These are phyloP conservation scores for Brachionus plicatilis DNA, from an alignment of 1,140 invertebrate species.

Conservation along the genomic window DNA sequence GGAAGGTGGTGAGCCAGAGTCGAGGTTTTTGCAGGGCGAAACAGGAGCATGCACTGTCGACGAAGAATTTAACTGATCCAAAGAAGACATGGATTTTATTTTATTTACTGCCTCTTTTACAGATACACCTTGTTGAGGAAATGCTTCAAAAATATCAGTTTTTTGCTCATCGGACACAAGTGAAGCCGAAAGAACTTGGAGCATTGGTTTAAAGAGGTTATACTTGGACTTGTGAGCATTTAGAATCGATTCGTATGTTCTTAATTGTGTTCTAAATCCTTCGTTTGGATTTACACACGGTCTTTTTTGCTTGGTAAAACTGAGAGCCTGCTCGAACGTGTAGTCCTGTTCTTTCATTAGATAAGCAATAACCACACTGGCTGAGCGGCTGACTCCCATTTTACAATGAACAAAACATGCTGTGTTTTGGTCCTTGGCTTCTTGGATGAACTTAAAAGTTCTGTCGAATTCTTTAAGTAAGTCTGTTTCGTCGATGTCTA, in stretches of 20 bases:
- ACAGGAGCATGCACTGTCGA: not conserved
- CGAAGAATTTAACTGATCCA: not conserved
- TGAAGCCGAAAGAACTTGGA: not conserved
- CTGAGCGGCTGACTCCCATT: slow-evolving; percentile 96
- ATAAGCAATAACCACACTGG: slow-evolving; percentile 94
- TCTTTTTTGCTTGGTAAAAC: slow-evolving; percentile 80
- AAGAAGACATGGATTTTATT: slow-evolving; percentile 19
- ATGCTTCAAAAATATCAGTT: not conserved
- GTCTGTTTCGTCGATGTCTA: slow-evolving; percentile 92
- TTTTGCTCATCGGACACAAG: not conserved
- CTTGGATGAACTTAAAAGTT: slow-evolving; percentile 90
- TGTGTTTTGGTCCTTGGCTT: slow-evolving; percentile 77
- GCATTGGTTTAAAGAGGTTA: slow-evolving; percentile 12
- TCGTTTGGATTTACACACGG: slow-evolving; percentile 90
- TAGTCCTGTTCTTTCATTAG: slow-evolving; percentile 94
- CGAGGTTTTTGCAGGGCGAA: not conserved
- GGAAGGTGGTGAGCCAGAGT: not conserved
- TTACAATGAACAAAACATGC: slow-evolving; percentile 95
- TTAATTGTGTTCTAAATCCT: slow-evolving; percentile 84
- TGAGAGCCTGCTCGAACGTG: slow-evolving; percentile 78
- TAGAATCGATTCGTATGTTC: slow-evolving; percentile 79
- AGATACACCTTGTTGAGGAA: not conserved
- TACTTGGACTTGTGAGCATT: slow-evolving; percentile 73
- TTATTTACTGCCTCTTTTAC: slow-evolving; percentile 13
- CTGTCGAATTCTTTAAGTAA: slow-evolving; percentile 92